Conservation (phyloP, 2,797 vertebrate species). For the Diglossa cyanea region DNA sequence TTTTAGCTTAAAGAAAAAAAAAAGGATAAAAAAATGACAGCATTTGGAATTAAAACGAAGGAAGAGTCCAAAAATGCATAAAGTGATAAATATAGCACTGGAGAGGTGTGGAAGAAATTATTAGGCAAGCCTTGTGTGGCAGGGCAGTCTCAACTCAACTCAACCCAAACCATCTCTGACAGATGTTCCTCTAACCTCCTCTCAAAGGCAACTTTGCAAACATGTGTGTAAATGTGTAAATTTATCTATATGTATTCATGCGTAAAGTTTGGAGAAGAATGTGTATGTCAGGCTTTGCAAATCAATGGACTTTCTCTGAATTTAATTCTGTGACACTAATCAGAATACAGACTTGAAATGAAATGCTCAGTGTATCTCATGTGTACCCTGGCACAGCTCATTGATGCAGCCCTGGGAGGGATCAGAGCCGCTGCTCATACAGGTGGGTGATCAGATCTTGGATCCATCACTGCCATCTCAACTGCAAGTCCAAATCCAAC, state of each 20-base stretch:
- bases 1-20: background rate
- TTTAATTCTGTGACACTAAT: background rate
- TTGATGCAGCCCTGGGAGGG: background rate
- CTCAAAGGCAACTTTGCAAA: background rate
- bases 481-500: background rate
- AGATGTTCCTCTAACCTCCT: background rate
- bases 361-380: background rate
- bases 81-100: background rate
- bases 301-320: background rate
- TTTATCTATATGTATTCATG: background rate
- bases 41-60: background rate
- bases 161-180: background rate
- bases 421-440: background rate
- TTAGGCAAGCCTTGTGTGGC: background rate
- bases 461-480: background rate
- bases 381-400: background rate
- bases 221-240: background rate
- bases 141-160: background rate
- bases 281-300: background rate
- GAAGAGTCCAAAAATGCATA: background rate
- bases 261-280: background rate
- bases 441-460: background rate
- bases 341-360: background rate
- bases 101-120: background rate
- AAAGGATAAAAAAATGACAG: background rate